Conservation (phyloP, 2,797 vertebrate species). For the Gallinago nigripennis region DNA sequence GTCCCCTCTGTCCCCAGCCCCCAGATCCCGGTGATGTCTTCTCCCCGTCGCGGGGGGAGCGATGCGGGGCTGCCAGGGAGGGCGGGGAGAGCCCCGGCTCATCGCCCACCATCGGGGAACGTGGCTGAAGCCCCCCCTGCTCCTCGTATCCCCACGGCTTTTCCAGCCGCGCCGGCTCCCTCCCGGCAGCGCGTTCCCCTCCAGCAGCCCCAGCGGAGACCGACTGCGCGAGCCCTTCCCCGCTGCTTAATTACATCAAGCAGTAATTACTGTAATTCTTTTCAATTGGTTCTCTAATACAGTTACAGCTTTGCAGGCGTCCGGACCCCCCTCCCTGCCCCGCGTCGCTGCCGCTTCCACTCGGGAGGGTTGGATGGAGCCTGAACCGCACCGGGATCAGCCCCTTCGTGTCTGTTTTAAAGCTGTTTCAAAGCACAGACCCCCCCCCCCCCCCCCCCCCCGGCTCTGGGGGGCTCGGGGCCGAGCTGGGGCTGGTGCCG, state of each 20-base stretch:
- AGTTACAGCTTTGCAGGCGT: neutral
- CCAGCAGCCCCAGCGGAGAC: neutral
- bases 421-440: accelerated
- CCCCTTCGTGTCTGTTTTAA: accelerated
- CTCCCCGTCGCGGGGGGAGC: accelerated
- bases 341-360: neutral
- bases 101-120: accelerated
- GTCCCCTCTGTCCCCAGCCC: accelerated
- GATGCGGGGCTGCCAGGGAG: accelerated
- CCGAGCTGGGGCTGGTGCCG: neutral
- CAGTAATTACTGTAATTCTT: conserved; percentile 38
- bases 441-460: accelerated
- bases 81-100: accelerated
- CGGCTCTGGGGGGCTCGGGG: accelerated
- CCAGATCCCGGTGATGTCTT: accelerated
- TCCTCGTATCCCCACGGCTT: accelerated
- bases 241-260: neutral
- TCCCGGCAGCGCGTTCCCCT: neutral
- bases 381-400: accelerated
- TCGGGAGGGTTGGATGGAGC: accelerated
- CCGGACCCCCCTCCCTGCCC: neutral
- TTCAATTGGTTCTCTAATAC: conserved; percentile 20
- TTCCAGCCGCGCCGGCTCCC: accelerated
- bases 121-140: accelerated
- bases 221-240: neutral